Percentiles rank a stretch among this genome's conserved stretches.
phyloP scores from a whole-genome alignment of 2,113 vertebrate genomes.

The Hyla sarda region DNA sequence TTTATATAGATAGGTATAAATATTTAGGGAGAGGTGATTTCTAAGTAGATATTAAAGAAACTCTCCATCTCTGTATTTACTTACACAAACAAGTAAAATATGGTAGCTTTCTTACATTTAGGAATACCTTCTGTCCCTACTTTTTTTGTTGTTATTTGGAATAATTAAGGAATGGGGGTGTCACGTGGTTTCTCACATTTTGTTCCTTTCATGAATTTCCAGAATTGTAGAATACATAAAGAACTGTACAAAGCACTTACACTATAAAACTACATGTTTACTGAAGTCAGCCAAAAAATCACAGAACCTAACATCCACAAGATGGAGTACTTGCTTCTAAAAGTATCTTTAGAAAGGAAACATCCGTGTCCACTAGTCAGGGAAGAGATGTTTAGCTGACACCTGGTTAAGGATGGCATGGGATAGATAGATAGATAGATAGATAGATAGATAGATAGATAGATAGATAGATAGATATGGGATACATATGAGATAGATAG shows the following conservation, averaged over 20 bases:
- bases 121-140: neutral
- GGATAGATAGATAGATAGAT: neutral
- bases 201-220: neutral
- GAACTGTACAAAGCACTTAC: neutral
- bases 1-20: too few relatives aligned
- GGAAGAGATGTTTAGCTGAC: too few relatives aligned
- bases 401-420: neutral
- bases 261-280: neutral
- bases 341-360: neutral
- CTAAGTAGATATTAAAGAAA: too few relatives aligned
- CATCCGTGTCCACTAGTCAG: neutral
- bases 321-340: slow-evolving; percentile 53
- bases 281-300: neutral
- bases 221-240: neutral
- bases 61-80: too few relatives aligned
- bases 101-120: too few relatives aligned
- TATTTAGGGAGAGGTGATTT: too few relatives aligned
- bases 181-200: neutral
- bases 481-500: neutral
- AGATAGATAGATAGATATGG: too few relatives aligned
- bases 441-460: too few relatives aligned
- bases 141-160: neutral
- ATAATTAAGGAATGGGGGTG: neutral
- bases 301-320: slow-evolving; percentile 37
- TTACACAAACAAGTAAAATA: too few relatives aligned